These are phyloP conservation scores for Chironomus tepperi DNA, from an alignment of 1,140 invertebrate genomes.

Conservation along the genomic window DNA sequence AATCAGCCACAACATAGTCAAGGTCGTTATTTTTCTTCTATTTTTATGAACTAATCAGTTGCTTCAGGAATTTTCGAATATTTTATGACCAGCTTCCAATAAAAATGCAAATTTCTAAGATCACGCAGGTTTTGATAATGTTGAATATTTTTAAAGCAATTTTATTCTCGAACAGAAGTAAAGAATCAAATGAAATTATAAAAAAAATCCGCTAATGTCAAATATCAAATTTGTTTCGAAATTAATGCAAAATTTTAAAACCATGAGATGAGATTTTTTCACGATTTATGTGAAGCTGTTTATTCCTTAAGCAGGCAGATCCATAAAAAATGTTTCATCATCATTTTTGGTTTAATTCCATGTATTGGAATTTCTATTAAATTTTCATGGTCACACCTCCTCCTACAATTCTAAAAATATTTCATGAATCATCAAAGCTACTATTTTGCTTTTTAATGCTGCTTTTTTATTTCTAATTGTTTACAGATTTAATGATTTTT, in stretches of 20 bases:
- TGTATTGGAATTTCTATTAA: too few relatives aligned
- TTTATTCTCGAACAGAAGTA: neutral
- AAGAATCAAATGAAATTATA: too few relatives aligned
- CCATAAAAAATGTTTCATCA: neutral
- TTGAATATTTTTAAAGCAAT: neutral
- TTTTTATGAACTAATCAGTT: neutral
- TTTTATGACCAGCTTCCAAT: neutral
- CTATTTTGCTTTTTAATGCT: too few relatives aligned
- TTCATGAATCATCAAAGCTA: too few relatives aligned
- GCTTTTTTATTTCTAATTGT: too few relatives aligned
- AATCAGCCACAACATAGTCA: neutral
- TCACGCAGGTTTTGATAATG: neutral
- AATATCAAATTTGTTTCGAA: neutral
- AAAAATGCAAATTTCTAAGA: slow-evolving; percentile 18
- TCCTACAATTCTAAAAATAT: too few relatives aligned
- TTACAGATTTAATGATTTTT: too few relatives aligned
- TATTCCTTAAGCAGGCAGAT: neutral
- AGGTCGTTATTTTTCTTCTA: slow-evolving; percentile 6
- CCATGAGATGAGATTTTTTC: neutral
- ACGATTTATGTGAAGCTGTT: neutral
- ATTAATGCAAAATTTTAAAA: neutral
- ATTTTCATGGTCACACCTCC: too few relatives aligned
- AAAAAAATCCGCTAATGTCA: too few relatives aligned
- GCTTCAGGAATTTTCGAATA: neutral
- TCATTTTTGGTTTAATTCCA: neutral